phyloP scores from a whole-genome alignment of 2,888 invertebrate genomes.

The Gerris lacustris region DNA sequence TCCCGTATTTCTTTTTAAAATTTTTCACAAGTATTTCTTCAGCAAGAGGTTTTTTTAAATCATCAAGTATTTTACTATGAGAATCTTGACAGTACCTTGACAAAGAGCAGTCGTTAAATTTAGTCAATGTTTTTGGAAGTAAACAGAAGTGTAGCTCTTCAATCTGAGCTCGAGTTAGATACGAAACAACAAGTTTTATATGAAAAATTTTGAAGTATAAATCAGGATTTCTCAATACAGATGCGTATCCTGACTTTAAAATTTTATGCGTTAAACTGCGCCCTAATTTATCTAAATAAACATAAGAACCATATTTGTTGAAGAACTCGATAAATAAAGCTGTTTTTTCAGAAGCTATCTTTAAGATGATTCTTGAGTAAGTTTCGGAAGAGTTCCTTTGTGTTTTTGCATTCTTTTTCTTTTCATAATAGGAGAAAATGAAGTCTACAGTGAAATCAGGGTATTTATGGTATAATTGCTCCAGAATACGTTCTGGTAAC shows the following conservation, averaged over 20 bases:
- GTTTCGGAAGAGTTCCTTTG: background rate
- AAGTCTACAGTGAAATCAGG: conserved; percentile 19
- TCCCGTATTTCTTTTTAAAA: background rate
- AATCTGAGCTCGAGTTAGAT: conserved; percentile 17
- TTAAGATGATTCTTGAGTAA: conserved; percentile 15
- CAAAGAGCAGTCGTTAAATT: conserved; percentile 14
- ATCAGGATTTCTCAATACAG: conserved; percentile 13
- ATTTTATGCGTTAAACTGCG: conserved; percentile 19
- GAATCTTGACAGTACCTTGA: background rate
- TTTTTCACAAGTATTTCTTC: conserved; percentile 14
- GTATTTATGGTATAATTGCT: conserved; percentile 17
- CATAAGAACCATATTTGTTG: conserved; percentile 12
- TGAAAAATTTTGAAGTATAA: conserved; percentile 16
- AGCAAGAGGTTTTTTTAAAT: conserved; percentile 18
- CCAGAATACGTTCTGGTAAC: conserved; percentile 13
- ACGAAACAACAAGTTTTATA: conserved; percentile 14
- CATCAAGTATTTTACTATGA: background rate
- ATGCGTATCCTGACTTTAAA: conserved; percentile 14
- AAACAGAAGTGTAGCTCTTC: conserved; percentile 15
- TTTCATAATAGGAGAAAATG: conserved; percentile 12
- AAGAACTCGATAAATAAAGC: conserved; percentile 14
- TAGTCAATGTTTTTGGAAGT: conserved; percentile 16
- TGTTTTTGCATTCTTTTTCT: conserved; percentile 11
- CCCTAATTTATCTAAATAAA: conserved; percentile 20
- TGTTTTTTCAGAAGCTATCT: conserved; percentile 19